Evolutionary conservation across 2,888 invertebrate genomes (phyloP), one percentile per base, ranked within the genome.

Genomic region (Petrolisthes cinctipes): DNA sequence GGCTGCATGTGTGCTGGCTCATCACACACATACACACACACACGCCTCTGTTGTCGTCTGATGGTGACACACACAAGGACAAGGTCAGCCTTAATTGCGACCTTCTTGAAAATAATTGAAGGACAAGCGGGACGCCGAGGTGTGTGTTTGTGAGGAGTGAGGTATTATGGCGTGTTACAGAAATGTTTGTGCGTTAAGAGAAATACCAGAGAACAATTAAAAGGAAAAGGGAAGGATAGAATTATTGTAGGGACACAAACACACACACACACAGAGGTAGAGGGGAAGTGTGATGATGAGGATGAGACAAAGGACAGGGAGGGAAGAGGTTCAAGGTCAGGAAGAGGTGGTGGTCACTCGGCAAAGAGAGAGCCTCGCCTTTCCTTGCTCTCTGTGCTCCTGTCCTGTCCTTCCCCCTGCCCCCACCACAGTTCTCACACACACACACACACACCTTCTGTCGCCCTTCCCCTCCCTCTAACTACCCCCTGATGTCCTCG

Each of bases 331-430:
- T 80, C 80, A 80, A 80, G 80, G 80, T 80, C 80, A 61, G 11
- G 6, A 54, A 56, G n/a, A 79, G 80, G 80, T 51, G 80, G n/a
- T 80, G 80, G 80, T 80, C 80, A 80, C 80, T 80, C 20, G 80
- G 23, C 80, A 80, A 37, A 20, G 20, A 23, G 80, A 20, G 76
- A 20, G 79, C 54, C 51, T 54, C 14, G 75, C 75, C 37, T 76
- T 17, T 37, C 75, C 75, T 53, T 37, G 17, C 51, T 37, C 73
- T 23, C 73, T 37, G 11, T 37, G 1, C 73, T 73, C 73, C 73
- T 73, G 17, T 37, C 73, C 73, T 6, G 5, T n/a, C 73, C n/a
- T n/a, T 17, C n/a, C n/a, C 20, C 7, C 7, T 73, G n/a, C n/a
- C 9, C 73, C 37, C 17, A 20, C 17, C 11, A 76, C 76, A 76